These are phyloP conservation scores for Apantesis nais DNA, from an alignment of 2,888 invertebrate genomes.

Conservation along the genomic window DNA sequence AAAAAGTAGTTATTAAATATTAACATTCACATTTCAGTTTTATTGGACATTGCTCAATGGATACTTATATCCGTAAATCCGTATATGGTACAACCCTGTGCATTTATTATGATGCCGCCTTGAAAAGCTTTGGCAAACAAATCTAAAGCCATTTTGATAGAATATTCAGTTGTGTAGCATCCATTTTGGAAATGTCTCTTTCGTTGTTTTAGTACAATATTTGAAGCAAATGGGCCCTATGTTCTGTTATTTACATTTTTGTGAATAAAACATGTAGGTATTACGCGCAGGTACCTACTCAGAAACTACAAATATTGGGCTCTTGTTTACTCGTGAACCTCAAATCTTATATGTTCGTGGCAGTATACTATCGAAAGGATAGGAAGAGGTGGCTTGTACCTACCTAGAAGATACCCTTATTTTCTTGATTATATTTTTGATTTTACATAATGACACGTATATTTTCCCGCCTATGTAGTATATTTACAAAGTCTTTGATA, in stretches of 20 bases:
- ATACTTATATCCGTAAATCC: constrained; percentile 47
- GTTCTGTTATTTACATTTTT: constrained; percentile 50
- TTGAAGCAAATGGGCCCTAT: constrained; percentile 53
- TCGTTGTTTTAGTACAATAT: constrained; percentile 72
- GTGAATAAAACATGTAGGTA: not conserved
- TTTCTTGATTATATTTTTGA: not conserved
- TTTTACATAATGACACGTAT: not conserved
- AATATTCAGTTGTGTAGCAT: constrained; percentile 78
- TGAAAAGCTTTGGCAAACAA: constrained; percentile 75
- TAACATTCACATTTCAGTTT: constrained; percentile 23
- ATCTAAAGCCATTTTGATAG: constrained; percentile 78
- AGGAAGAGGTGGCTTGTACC: not conserved
- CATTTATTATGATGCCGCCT: constrained; percentile 74
- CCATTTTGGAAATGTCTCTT: constrained; percentile 76
- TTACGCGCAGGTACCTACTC: not conserved
- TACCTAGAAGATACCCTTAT: not conserved
- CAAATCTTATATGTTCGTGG: not conserved
- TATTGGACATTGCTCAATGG: constrained; percentile 45
- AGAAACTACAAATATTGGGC: not conserved
- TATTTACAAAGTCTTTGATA: not conserved
- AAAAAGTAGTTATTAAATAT: not conserved
- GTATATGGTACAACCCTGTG: constrained; percentile 66
- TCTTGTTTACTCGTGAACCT: not conserved
- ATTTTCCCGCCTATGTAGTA: not conserved
- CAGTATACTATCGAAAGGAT: not conserved